A percentile compares a stretch with the other conserved stretches of the same genome.
Conservation (phyloP, 2,888 invertebrate genomes). For the Choristoneura rosaceana region DNA sequence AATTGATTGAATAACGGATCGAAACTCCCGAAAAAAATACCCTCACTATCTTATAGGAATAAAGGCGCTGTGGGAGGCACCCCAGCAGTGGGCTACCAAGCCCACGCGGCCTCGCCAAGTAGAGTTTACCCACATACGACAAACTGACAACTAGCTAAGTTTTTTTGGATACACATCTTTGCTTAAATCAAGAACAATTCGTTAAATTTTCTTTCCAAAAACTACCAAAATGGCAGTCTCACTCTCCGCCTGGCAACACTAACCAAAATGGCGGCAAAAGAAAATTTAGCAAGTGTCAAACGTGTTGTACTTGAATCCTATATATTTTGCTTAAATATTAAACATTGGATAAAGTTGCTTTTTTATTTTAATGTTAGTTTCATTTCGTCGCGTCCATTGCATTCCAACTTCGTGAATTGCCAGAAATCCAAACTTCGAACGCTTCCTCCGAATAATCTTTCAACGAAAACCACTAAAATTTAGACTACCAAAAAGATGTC, state of each 20-base stretch:
- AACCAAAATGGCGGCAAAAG: conserved; percentile 45
- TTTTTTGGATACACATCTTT: conserved; percentile 74
- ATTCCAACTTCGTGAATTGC: conserved; percentile 17
- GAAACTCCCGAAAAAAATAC: background rate
- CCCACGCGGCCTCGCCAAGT: conserved; percentile 50
- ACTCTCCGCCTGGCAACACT: conserved; percentile 53
- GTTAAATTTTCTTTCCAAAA: conserved; percentile 49
- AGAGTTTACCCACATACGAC: conserved; percentile 69
- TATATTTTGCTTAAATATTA: conserved; percentile 72
- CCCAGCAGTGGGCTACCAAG: conserved; percentile 45
- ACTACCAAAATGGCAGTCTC: conserved; percentile 52
- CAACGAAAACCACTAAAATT: conserved; percentile 18
- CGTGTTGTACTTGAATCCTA: conserved; percentile 70
- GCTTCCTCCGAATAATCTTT: conserved; percentile 41
- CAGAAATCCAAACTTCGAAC: conserved; percentile 26
- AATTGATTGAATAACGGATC: background rate
- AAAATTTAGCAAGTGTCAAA: conserved; percentile 44
- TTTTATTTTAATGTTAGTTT: conserved; percentile 48
- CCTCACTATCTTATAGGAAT: conserved; percentile 64
- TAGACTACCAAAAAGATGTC: conserved; percentile 28
- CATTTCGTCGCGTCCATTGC: conserved; percentile 31
- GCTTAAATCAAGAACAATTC: conserved; percentile 72
- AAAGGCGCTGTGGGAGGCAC: conserved; percentile 42
- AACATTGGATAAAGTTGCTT: conserved; percentile 75
- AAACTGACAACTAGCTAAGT: conserved; percentile 78